Evolutionary conservation across 2,888 invertebrate genomes (phyloP).

Genomic region (Ophioninae sp.): DNA sequence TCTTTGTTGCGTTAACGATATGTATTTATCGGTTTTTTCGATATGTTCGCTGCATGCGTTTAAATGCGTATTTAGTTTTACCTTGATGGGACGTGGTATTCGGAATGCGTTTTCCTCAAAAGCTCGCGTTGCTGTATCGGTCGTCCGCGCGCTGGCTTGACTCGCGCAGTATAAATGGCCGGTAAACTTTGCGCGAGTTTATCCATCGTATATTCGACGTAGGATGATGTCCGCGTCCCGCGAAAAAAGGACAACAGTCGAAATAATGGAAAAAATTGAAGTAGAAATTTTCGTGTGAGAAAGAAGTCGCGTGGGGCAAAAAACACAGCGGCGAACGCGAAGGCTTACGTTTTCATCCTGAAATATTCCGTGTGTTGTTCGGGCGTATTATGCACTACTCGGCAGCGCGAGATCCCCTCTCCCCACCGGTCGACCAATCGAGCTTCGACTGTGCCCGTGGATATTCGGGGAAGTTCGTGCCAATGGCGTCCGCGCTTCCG

Average conservation of each 20-base stretch:
- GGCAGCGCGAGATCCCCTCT: constrained; percentile 15
- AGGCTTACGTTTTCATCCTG: constrained; percentile 1
- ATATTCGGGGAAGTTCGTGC: constrained; percentile 59
- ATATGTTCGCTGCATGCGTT: not conserved
- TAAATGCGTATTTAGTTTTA: not conserved
- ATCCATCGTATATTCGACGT: not conserved
- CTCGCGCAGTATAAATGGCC: not conserved
- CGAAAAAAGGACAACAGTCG: not conserved
- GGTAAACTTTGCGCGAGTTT: not conserved
- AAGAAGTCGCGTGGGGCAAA: not conserved
- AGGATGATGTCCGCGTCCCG: not conserved
- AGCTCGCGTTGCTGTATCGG: not conserved
- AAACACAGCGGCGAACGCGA: not conserved
- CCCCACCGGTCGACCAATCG: constrained; percentile 30
- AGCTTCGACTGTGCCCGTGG: constrained; percentile 59
- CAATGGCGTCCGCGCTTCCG: constrained; percentile 57
- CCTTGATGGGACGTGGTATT: not conserved
- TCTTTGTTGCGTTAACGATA: not conserved
- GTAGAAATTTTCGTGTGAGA: not conserved
- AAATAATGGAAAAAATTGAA: not conserved
- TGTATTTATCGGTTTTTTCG: not conserved
- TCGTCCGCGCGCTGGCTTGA: not conserved
- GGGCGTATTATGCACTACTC: not conserved
- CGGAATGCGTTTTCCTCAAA: not conserved
- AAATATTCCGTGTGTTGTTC: constrained; percentile 18